phyloP scores from a whole-genome alignment of 2,888 invertebrate genomes.

The Oasisia sp. region DNA sequence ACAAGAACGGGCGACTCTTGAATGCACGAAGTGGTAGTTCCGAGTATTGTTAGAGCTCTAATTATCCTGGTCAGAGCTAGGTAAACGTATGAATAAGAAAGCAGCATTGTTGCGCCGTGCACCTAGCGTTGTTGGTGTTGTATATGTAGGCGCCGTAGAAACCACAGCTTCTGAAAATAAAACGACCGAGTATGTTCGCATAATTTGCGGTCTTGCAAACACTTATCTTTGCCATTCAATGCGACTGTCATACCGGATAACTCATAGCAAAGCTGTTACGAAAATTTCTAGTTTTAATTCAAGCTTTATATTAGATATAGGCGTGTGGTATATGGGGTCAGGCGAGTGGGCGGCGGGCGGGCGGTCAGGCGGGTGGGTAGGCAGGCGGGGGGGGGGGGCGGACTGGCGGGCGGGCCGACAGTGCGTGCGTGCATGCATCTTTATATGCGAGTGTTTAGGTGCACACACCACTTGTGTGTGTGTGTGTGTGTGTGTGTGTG shows the following conservation, averaged over 20 bases:
- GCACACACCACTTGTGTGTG: too few species aligned
- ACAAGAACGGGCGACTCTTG: neutral
- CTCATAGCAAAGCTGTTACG: neutral
- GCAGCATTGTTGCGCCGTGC: neutral
- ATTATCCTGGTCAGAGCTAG: neutral
- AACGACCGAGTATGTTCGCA: neutral
- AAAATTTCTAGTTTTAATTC: neutral
- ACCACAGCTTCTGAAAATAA: neutral
- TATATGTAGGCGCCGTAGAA: neutral
- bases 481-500: too few species aligned
- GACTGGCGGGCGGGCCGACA: too few species aligned
- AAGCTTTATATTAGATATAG: neutral
- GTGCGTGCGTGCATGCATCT: too few species aligned
- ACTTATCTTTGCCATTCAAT: constrained; percentile 5
- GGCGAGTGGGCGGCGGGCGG: neutral
- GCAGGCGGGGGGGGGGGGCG: neutral
- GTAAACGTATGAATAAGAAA: neutral
- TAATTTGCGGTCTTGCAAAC: neutral
- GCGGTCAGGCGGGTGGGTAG: too few species aligned
- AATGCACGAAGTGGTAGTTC: neutral
- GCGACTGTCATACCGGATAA: neutral
- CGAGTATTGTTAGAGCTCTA: neutral
- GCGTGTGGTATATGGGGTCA: neutral
- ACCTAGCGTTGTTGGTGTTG: neutral
- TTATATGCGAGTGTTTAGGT: too few species aligned